A percentile compares a stretch with the other conserved stretches of the same genome.
These are phyloP conservation scores for Drosophila crucigera DNA, from an alignment of 2,888 invertebrate species.

Conservation along the genomic window DNA sequence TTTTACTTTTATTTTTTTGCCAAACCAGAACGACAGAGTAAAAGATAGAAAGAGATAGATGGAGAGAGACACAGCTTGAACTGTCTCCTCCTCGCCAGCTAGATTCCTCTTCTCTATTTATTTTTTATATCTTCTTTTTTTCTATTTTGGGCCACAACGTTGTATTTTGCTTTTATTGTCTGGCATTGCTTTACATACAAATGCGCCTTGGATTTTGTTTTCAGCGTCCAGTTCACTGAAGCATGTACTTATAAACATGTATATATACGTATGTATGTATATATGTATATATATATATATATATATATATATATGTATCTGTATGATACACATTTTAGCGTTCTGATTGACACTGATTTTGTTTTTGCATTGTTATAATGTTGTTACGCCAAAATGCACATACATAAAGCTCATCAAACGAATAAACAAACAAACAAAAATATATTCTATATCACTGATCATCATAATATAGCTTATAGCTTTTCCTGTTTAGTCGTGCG, in stretches of 20 bases:
- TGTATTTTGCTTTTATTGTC: slow-evolving; percentile 47
- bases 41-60: neutral
- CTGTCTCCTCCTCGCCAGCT: slow-evolving; percentile 16
- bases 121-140: neutral
- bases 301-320: neutral
- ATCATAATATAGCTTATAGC: slow-evolving; percentile 45
- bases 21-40: slow-evolving; percentile 19
- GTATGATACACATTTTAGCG: slow-evolving; percentile 9
- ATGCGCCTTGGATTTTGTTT: slow-evolving; percentile 42
- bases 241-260: slow-evolving; percentile 47
- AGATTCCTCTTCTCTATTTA: neutral
- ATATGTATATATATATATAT: neutral
- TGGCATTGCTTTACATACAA: slow-evolving; percentile 43
- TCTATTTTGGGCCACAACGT: slow-evolving; percentile 6
- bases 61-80: slow-evolving; percentile 30
- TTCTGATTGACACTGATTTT: slow-evolving; percentile 63
- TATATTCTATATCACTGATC: slow-evolving; percentile 22
- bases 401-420: slow-evolving; percentile 16
- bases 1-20: slow-evolving; percentile 62
- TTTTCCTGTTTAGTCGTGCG: slow-evolving; percentile 54
- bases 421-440: slow-evolving; percentile 1
- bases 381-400: slow-evolving; percentile 32
- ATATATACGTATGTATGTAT: slow-evolving; percentile 21
- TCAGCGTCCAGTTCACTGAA: slow-evolving; percentile 56
- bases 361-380: slow-evolving; percentile 32